Percentiles rank a stretch among this genome's conserved stretches.
These are phyloP conservation scores for Triops longicaudatus DNA, from an alignment of 1,140 invertebrate species.

Conservation along the genomic window DNA sequence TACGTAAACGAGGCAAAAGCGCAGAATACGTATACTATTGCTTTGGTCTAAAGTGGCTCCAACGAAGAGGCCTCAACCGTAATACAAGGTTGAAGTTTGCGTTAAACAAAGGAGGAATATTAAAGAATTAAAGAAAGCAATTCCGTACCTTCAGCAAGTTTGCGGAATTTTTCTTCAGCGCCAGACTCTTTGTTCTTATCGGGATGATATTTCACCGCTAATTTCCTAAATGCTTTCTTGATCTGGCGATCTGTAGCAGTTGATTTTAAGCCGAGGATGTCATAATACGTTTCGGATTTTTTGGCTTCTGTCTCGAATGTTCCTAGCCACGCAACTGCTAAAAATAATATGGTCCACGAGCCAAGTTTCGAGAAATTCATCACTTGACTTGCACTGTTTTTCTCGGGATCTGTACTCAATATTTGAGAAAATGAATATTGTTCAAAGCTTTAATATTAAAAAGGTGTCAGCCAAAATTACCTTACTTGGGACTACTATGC, in stretches of 20 bases:
- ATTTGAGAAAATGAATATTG: too few relatives aligned
- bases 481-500: neutral
- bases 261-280: slow-evolving; percentile 39
- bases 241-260: slow-evolving; percentile 41
- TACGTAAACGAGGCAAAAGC: too few relatives aligned
- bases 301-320: neutral
- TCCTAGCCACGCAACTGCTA: neutral
- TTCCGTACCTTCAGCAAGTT: slow-evolving; percentile 44
- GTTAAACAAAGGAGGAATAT: neutral
- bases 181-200: slow-evolving; percentile 42
- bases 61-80: too few relatives aligned
- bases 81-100: neutral
- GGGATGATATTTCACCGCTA: slow-evolving; percentile 45
- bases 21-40: too few relatives aligned
- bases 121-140: neutral
- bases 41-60: too few relatives aligned
- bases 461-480: too few relatives aligned
- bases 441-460: too few relatives aligned
- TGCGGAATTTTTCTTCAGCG: slow-evolving; percentile 41
- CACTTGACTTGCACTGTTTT: neutral
- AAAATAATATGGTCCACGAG: neutral
- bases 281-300: slow-evolving; percentile 38
- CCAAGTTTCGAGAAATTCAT: neutral
- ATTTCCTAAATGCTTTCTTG: slow-evolving; percentile 49
- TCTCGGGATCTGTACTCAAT: neutral